Evolutionary conservation across 2,113 vertebrate genomes (phyloP).

Genomic region (Xiphophorus maculatus): DNA sequence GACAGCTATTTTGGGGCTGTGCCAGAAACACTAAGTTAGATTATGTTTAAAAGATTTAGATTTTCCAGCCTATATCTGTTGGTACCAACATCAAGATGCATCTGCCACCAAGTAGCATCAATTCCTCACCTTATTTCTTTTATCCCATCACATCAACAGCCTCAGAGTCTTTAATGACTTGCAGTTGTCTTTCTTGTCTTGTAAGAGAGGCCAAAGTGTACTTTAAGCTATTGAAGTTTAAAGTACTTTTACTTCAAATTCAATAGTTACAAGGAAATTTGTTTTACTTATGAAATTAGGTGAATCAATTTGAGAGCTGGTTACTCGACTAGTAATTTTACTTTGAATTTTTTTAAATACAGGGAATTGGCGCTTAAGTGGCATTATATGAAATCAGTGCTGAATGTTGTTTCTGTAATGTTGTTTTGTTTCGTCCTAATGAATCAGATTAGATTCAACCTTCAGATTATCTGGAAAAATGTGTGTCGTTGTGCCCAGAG

Average conservation of each 20-base stretch:
- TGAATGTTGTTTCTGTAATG: not conserved
- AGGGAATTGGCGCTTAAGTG: not conserved
- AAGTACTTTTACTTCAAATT: not conserved
- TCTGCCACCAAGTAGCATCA: not conserved
- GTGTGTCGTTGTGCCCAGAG: slow-evolving; percentile 46
- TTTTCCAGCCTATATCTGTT: not conserved
- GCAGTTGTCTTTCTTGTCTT: not conserved
- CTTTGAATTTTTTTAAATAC: not conserved
- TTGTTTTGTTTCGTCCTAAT: slow-evolving; percentile 2
- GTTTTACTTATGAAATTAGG: slow-evolving; percentile 43
- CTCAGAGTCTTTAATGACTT: not conserved
- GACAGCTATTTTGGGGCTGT: not conserved
- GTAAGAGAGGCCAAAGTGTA: too few species aligned
- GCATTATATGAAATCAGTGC: not conserved
- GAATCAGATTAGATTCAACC: slow-evolving; percentile 6
- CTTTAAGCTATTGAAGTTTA: too few species aligned
- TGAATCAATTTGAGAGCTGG: slow-evolving; percentile 14
- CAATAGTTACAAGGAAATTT: slow-evolving; percentile 28
- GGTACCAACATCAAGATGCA: not conserved
- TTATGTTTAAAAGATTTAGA: not conserved
- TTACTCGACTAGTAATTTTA: not conserved
- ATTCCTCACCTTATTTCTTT: slow-evolving; percentile 7
- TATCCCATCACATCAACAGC: not conserved
- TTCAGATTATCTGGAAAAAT: slow-evolving; percentile 33
- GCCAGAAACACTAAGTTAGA: not conserved